A percentile compares a stretch with the other conserved stretches of the same genome.
Evolutionary conservation across 2,797 vertebrate genomes (phyloP).

Genomic region (Picus viridis): DNA sequence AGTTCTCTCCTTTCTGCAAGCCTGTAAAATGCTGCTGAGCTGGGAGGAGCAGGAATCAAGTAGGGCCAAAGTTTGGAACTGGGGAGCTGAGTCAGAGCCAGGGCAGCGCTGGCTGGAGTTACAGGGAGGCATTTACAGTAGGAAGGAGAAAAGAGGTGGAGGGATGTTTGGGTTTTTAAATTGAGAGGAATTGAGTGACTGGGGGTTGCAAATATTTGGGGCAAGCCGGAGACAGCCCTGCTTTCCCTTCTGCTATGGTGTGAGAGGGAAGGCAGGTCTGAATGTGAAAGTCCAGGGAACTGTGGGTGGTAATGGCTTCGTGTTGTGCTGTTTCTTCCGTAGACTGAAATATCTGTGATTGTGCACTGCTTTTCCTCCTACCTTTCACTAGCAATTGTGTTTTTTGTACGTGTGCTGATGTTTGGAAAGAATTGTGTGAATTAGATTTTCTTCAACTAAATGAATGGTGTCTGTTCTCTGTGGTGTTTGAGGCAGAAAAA

Average conservation of each 20-base stretch:
- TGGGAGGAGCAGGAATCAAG: not conserved
- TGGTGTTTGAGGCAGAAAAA: not conserved
- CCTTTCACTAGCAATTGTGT: not conserved
- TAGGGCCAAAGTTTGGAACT: not conserved
- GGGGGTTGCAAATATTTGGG: not conserved
- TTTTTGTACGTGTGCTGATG: not conserved
- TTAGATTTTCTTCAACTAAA: not conserved
- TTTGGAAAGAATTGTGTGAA: not conserved
- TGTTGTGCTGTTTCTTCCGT: not conserved
- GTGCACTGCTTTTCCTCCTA: not conserved
- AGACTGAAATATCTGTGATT: not conserved
- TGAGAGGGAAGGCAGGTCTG: not conserved
- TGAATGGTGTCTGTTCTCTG: not conserved
- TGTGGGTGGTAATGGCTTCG: not conserved
- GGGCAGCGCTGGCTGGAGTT: not conserved
- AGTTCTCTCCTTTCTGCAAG: not conserved
- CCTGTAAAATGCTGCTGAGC: not conserved
- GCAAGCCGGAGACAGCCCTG: not conserved
- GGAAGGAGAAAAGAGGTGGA: not conserved
- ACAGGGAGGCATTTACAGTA: not conserved
- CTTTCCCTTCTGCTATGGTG: rapidly evolving
- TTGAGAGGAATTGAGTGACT: too few relatives aligned
- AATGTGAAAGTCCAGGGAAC: not conserved
- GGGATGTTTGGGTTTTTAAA: not conserved
- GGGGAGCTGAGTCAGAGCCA: not conserved